Conservation (phyloP, 2,797 vertebrate genomes). For the Falco peregrinus region DNA sequence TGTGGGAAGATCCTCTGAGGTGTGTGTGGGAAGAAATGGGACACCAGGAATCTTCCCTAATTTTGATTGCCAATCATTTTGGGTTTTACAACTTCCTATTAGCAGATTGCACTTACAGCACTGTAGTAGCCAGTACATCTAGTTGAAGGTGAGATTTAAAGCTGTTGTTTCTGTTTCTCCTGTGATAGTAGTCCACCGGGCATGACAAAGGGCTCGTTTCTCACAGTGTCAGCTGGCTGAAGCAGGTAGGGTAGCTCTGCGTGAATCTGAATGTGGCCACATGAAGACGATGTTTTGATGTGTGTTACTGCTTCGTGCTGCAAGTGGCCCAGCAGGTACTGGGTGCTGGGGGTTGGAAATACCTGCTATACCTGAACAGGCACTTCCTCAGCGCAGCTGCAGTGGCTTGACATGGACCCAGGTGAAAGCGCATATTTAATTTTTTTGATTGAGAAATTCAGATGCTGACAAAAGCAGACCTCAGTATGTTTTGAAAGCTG, state of each 20-base stretch:
- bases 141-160: background rate
- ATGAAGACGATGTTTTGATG: background rate
- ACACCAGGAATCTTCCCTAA: fast-evolving
- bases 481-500: background rate
- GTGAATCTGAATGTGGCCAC: background rate
- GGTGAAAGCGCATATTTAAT: fast-evolving
- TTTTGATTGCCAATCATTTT: fast-evolving
- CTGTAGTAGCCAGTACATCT: background rate
- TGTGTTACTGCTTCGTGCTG: background rate
- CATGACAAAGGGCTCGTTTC: background rate
- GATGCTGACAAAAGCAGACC: background rate
- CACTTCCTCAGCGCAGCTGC: background rate
- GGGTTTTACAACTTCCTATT: fast-evolving
- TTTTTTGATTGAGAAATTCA: background rate
- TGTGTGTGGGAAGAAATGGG: background rate
- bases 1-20: background rate
- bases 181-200: background rate
- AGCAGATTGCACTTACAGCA: fast-evolving
- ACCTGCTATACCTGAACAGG: constrained; percentile 58
- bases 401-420: background rate
- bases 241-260: constrained; percentile 25
- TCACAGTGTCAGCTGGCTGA: background rate
- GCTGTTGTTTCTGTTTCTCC: background rate
- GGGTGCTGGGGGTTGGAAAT: constrained; percentile 31
- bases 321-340: constrained; percentile 1